Evolutionary conservation across 2,888 invertebrate species (phyloP).

Genomic region (Pecten maximus): DNA sequence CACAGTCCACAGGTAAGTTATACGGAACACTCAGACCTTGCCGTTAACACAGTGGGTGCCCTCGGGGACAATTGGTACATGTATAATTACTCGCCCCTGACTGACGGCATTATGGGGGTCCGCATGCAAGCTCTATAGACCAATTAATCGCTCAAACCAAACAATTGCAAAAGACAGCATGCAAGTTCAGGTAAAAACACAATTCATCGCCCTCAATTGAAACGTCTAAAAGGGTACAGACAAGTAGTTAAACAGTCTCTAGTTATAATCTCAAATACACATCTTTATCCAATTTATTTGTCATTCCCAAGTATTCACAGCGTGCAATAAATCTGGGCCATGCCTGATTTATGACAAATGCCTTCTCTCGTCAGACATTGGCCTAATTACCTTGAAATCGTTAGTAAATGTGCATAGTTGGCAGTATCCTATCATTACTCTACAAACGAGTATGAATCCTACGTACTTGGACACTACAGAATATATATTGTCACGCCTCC

Average conservation of each 20-base stretch:
- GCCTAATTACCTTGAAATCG: neutral
- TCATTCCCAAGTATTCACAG: neutral
- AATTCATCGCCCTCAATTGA: neutral
- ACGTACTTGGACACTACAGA: too few relatives aligned
- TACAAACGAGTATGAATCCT: too few relatives aligned
- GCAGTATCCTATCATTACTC: too few relatives aligned
- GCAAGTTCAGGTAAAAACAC: neutral
- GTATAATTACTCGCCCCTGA: constrained; percentile 7
- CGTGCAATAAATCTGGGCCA: neutral
- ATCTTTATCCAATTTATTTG: neutral
- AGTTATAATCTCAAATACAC: neutral
- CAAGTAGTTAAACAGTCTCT: neutral
- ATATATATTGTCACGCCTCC: too few relatives aligned
- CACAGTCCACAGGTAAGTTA: neutral
- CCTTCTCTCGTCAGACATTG: neutral
- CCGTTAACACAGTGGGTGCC: neutral
- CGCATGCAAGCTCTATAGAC: neutral
- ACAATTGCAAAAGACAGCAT: neutral
- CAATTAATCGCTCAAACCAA: constrained; percentile 3
- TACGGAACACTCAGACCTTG: neutral
- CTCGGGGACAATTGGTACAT: constrained; percentile 8
- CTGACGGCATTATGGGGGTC: neutral
- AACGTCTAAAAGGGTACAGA: neutral
- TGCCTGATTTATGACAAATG: neutral
- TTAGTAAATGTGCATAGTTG: too few relatives aligned